Evolutionary conservation across 2,113 vertebrate species (phyloP), one percentile per base, ranked within the genome.

Genomic region (Macrotus californicus): DNA sequence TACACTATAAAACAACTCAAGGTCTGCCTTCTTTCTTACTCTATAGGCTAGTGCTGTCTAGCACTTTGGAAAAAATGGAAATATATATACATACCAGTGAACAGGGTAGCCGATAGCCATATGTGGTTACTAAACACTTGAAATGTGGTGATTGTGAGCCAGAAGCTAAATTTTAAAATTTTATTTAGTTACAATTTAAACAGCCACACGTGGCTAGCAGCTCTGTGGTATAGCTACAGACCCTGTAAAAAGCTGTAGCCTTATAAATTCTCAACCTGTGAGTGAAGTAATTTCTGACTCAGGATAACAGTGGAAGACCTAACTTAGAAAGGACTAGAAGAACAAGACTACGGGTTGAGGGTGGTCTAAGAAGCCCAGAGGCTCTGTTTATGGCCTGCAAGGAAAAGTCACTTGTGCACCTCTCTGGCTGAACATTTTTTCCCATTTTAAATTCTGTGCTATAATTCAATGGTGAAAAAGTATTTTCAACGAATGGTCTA

Each of bases 401-500:
- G 52, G 14, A 73, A 93, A 94, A 76, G 34, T 75, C 21, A 64
- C 6, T 34, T 88, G 36, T 77, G 56, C 1, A 81, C 31, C 67
- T 87, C n/a, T 96, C 56, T 76, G 56, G 56, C 7, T 69, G 39
- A 82, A 72, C 1, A 59, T 41, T 50, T 15, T 21, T 73, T 39
- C 19, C 15, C 48, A 77, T 56, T n/a, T 31, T 18, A 22, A 92
- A 64, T 95, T 94, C 16, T 69, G 19, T 77, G 61, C 6, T 54
- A 67, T 67, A 87, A 75, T n/a, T 88, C 59, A 81, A 92, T 34
- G 24, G 22, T 67, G 64, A 95, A 95, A 96, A 54, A 83, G 10
- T 34, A 48, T 43, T 91, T 91, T 88, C 16, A 76, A 89, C 9
- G 69, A 94, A 85, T n/a, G 29, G 24, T 75, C 21, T 46, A 73